These are phyloP conservation scores for Tipula confusa DNA, from an alignment of 2,888 invertebrate species.

Conservation along the genomic window DNA sequence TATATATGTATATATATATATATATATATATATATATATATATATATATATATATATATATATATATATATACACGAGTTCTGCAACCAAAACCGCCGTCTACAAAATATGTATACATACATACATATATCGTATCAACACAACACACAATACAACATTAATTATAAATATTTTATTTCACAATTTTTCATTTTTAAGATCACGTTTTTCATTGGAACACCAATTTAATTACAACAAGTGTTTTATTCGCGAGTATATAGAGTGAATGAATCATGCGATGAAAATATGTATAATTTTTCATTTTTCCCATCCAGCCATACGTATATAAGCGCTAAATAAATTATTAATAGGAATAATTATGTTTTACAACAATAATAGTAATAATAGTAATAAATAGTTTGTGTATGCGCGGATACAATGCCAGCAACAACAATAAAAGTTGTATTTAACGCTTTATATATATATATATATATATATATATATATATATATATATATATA, in stretches of 20 bases:
- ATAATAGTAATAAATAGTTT: background rate
- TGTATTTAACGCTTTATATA: background rate
- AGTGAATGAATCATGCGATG: background rate
- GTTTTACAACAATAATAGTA: no score
- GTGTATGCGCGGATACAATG: background rate
- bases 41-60: no score
- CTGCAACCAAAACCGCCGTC: background rate
- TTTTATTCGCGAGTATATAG: background rate
- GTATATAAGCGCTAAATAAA: background rate
- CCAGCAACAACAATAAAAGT: background rate
- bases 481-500: no score
- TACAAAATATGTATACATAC: background rate
- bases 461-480: background rate
- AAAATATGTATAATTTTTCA: background rate
- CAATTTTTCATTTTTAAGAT: background rate
- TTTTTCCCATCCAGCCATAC: background rate
- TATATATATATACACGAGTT: background rate
- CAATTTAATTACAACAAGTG: constrained; percentile 9
- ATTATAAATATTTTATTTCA: background rate
- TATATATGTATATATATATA: no score
- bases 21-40: no score
- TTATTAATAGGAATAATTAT: background rate
- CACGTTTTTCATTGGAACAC: constrained; percentile 20
- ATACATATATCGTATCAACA: no score
- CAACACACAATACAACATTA: background rate